These are phyloP conservation scores for Smutsia gigantea DNA, from an alignment of 2,797 vertebrate genomes.

Conservation along the genomic window DNA sequence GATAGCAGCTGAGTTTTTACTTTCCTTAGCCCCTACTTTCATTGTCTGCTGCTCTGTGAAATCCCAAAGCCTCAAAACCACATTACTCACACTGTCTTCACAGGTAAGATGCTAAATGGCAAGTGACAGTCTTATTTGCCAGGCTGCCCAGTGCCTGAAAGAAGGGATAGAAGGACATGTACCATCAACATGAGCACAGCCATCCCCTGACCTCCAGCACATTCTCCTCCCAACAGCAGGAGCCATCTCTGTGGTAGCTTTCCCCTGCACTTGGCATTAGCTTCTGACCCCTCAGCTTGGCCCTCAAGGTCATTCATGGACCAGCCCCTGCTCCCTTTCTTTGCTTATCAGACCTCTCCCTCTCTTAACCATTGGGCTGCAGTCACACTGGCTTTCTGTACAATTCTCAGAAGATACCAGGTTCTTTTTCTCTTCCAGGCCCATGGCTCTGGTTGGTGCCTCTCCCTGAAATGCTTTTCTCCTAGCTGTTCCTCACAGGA, in stretches of 20 bases:
- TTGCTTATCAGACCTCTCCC: not conserved
- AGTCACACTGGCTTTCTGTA: not conserved
- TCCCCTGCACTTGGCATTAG: not conserved
- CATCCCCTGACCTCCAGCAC: not conserved
- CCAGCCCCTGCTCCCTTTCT: not conserved
- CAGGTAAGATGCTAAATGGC: not conserved
- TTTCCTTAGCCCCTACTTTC: not conserved
- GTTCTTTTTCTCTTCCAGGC: not conserved
- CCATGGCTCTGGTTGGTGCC: not conserved
- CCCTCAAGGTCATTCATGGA: not conserved
- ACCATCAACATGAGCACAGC: not conserved
- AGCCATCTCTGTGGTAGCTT: not conserved
- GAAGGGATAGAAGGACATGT: not conserved
- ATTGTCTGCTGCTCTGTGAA: not conserved
- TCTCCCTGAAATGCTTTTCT: not conserved
- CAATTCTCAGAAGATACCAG: fast-evolving
- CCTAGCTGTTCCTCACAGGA: too few species aligned
- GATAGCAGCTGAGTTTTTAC: not conserved
- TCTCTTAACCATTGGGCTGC: not conserved
- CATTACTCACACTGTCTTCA: not conserved
- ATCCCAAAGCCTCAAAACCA: not conserved
- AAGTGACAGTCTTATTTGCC: not conserved
- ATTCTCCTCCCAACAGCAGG: fast-evolving
- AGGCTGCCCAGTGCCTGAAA: not conserved
- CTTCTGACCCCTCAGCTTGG: not conserved